Evolutionary conservation across 2,888 invertebrate genomes (phyloP), one percentile per base, ranked within the genome.

Genomic region (Chouioia cunea): DNA sequence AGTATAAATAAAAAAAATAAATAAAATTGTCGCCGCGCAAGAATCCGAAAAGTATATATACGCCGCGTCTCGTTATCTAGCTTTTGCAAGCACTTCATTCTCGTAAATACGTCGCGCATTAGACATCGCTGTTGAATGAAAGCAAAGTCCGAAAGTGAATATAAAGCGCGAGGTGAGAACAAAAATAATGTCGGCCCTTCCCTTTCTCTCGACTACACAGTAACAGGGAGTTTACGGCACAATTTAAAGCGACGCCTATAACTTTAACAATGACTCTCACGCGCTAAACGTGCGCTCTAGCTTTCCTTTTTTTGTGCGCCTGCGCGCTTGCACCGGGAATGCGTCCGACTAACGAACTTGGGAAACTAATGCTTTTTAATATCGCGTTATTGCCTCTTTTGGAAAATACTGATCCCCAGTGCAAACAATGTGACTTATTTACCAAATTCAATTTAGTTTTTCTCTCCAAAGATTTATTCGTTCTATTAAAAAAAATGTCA

Each of bases 71-170:
- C 69, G 57, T 69, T 69, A 69, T 63, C 68, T 57, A 59, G 44
- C 46, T 44, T 20, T 27, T 27, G 58, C 60, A 48, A 54, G 54
- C 27, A 52, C 18, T 16, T 46, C 47, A 18, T 18, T 50, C 27
- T 27, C 57, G 60, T 62, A 69, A 73, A 69, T 72, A 71, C 46
- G 54, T 54, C 60, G 60, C 66, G 18, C 15, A 18, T 22, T 52
- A 20, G 27, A 48, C 62, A 47, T 62, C 72, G 62, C n/a, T n/a
- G n/a, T n/a, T n/a, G 62, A 69, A 68, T 59, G 68, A 71, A 71
- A 71, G 68, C 72, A 72, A 68, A 73, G 65, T 70, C 73, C 62
- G 70, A 62, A 73, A 73, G 59, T 62, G 63, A 46, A 16, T 22
- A 46, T 52, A 6, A 27, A n/a, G n/a, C 27, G 27, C 52, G 73